Evolutionary conservation across 2,113 vertebrate species (phyloP).

Genomic region (Oncorhynchus keta): DNA sequence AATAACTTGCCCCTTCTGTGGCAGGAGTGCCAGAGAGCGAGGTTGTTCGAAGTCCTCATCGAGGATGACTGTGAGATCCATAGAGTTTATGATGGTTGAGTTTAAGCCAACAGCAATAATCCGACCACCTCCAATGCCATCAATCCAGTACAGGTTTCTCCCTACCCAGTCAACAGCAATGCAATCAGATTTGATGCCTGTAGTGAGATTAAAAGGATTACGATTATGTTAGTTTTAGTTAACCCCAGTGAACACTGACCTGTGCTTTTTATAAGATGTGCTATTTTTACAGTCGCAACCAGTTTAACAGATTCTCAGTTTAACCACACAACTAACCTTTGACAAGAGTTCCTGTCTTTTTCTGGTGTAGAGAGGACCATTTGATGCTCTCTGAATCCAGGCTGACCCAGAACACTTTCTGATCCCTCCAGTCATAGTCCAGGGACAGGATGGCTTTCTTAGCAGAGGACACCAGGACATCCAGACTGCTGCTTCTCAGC

Average conservation of each 20-base stretch:
- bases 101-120: constrained; percentile 78
- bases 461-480: constrained; percentile 71
- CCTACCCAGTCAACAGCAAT: constrained; percentile 90
- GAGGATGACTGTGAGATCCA: constrained; percentile 75
- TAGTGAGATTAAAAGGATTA: neutral
- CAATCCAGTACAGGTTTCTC: constrained; percentile 89
- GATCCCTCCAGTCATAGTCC: constrained; percentile 84
- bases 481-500: constrained; percentile 73
- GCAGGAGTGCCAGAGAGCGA: constrained; percentile 80
- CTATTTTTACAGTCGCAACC: too few relatives aligned
- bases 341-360: constrained; percentile 78
- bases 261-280: too few relatives aligned
- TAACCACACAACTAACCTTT: constrained; percentile 72
- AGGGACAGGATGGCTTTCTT: constrained; percentile 78
- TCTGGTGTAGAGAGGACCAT: constrained; percentile 79
- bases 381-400: constrained; percentile 77
- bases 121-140: constrained; percentile 74
- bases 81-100: constrained; percentile 49
- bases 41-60: constrained; percentile 81
- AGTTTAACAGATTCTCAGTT: neutral
- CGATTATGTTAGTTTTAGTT: too few relatives aligned
- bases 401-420: constrained; percentile 85
- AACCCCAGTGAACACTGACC: too few relatives aligned
- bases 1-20: constrained; percentile 79
- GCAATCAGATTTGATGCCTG: constrained; percentile 83